phyloP scores from a whole-genome alignment of 2,113 vertebrate genomes.

The Marmota monax region DNA sequence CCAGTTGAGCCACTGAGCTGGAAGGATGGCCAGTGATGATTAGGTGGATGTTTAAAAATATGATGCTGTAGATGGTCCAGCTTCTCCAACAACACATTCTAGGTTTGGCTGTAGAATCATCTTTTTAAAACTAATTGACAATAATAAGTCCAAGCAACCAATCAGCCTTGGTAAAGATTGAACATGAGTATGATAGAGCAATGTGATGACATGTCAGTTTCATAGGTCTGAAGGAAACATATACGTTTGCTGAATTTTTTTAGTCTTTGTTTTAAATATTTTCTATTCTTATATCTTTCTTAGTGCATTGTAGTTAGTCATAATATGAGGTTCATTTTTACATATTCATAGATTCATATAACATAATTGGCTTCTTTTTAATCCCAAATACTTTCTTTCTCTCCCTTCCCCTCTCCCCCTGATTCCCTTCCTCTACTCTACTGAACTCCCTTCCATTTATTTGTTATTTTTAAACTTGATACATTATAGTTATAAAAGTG shows the following conservation, averaged over 20 bases:
- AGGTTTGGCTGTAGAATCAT: neutral
- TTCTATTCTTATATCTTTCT: no score
- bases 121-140: neutral
- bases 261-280: no score
- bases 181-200: fast-evolving
- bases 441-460: no score
- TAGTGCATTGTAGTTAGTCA: no score
- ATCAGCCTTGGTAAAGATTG: neutral
- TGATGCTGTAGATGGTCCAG: neutral
- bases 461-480: no score
- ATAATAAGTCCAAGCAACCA: neutral
- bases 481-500: no score
- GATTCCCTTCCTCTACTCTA: no score
- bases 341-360: no score
- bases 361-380: no score
- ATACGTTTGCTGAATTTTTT: neutral
- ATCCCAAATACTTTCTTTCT: no score
- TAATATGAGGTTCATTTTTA: no score
- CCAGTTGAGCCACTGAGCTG: neutral
- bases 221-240: neutral
- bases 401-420: no score
- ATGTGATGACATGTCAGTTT: neutral
- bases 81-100: neutral
- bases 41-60: neutral
- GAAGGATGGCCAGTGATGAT: neutral